Base-by-base conservation (phyloP, 2,888 invertebrate genomes). In the Xanthostigma xanthostigma region DNA sequence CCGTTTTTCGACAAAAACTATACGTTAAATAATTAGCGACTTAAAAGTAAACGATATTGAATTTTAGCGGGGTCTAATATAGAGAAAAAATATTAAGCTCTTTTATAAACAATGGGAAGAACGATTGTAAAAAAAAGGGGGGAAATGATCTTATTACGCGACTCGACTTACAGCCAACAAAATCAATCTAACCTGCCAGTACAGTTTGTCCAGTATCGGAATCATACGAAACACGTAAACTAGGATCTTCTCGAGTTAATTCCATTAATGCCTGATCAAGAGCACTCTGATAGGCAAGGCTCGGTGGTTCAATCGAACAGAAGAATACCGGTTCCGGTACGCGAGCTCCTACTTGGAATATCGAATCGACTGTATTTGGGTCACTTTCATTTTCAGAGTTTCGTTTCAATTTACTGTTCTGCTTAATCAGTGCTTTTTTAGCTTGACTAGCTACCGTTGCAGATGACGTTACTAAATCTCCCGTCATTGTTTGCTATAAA, bases 241-340 rank as follows among this genome's bases (percentile, higher is more conserved):
- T 92, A 4, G 97, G 96, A 71, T 96, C 96, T 67, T 96, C 96
- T 12, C 88, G 71, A 62, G 82, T 79, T 46, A 97, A 67, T 62
- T 90, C 82, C 5, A 68, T 70, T 27, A 97, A 71, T 0, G 95
- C 95, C 11, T 70, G 67, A 55, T 96, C 95, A 58, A 96, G 69
- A 1, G 80, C 71, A 41, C 67, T 68, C 67, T 93, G 91, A 50
- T 76, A 73, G 1, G 84, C 75, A 56, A 82, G 62, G 56, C 88
- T 88, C 0, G 91, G 86, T 0, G 96, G 87, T 69, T 98, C 97
- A 53, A 98, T 84, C 1, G 92, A 87, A 64, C 97, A 96, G 62
- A 95, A 88, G 69, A 95, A 97, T 1, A 98, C 98, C 0, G 98
- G 94, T 60, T 92, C 88, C 0, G 95, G 95, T 50, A 93, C 69